Base-by-base conservation (phyloP, 92 coral and sea anemone genomes). In the Paramuricea clavata region DNA sequence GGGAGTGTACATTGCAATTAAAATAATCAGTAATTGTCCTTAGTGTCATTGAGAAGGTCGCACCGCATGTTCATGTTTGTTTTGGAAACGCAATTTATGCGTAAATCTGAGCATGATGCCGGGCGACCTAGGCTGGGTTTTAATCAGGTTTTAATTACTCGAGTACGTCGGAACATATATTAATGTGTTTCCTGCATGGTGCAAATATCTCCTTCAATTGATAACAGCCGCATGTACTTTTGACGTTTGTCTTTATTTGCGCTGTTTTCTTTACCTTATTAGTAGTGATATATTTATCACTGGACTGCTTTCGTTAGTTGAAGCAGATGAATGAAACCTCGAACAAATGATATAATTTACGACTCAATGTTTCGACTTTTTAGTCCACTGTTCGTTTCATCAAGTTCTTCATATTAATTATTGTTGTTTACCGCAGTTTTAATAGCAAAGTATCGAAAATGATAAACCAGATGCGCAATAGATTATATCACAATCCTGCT, bases 11-110 rank as follows among this genome's bases (percentile, higher is more conserved):
- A 73, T 31, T 49, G 79, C 60, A 42, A 73, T 73, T 73, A 73
- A 73, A 73, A 2, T 43, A 73, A 73, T 73, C 60, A n/a, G 27
- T 36, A 52, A 7, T 19, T 30, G 68, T 2, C 52, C 16, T 41
- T 35, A 6, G 78, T 34, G 49, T 12, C n/a, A 44, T 74, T 8
- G 21, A 47, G 59, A 74, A 21, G 76, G 22, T 47, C 81, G 35
- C 64, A 72, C 50, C 30, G 50, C 78, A 36, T 36, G 78, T 67
- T 61, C 2, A n/a, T 39, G 50, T 22, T 69, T 72, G 50, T 35
- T 72, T 72, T 72, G 49, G 28, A 2, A 4, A 33, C 72, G 72
- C 72, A 65, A 21, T 65, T 65, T 65, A 65, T 65, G 72, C 72
- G 72, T 65, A 65, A 65, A 65, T 65, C 72, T 65, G 41, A 39